Evolutionary conservation across 2,113 vertebrate genomes (phyloP).

Genomic region (Chamaea fasciata): DNA sequence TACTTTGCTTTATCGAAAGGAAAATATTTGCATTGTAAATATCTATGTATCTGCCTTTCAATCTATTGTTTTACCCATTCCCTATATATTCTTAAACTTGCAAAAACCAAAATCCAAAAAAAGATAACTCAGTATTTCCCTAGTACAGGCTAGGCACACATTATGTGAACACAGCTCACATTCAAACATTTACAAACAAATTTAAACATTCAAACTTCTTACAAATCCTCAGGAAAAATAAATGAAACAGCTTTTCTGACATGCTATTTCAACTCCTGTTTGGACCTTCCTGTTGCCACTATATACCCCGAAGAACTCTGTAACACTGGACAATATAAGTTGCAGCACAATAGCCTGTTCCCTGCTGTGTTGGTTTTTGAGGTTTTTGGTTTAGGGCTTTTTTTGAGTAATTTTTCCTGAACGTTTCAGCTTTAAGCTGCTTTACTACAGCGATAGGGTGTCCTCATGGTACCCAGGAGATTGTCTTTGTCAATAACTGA

Average conservation of each 20-base stretch:
- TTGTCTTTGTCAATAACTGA: conserved; percentile 15
- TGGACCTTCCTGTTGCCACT: not conserved
- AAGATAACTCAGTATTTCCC: not conserved
- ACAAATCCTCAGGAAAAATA: not conserved
- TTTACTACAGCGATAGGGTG: not conserved
- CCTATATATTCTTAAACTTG: not conserved
- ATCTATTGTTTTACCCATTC: not conserved
- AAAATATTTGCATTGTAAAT: not conserved
- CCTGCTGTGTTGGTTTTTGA: not conserved
- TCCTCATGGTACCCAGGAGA: not conserved
- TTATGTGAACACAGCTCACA: no score
- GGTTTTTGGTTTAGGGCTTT: not conserved
- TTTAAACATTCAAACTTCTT: not conserved
- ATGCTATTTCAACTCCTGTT: not conserved
- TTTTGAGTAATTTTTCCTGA: not conserved
- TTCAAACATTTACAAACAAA: no score
- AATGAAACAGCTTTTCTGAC: not conserved
- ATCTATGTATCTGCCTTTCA: not conserved
- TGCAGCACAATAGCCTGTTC: not conserved
- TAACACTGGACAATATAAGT: not conserved
- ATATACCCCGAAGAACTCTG: not conserved
- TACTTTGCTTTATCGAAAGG: not conserved
- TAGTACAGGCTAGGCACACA: accelerated
- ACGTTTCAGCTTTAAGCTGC: not conserved
- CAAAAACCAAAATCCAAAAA: not conserved